Evolutionary conservation across 2,888 invertebrate species (phyloP).

Genomic region (Drosophila phalerata): DNA sequence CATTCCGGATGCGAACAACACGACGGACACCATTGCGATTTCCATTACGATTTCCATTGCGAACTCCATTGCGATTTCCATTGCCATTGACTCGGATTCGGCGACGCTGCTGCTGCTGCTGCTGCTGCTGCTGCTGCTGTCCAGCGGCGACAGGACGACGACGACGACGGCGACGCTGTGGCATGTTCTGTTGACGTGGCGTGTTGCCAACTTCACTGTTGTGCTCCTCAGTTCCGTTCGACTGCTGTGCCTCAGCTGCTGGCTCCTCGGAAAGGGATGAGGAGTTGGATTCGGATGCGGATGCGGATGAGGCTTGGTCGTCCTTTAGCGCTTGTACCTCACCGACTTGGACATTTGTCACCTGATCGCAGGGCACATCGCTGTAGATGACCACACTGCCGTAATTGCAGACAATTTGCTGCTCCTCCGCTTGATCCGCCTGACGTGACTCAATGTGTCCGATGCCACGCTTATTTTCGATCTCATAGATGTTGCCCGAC

Average conservation of each 20-base stretch:
- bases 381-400: slow-evolving; percentile 82
- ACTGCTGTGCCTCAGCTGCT: slow-evolving; percentile 8
- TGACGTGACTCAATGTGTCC: slow-evolving; percentile 78
- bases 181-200: slow-evolving; percentile 60
- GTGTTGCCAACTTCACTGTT: slow-evolving; percentile 22
- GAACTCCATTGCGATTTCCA: slow-evolving; percentile 9
- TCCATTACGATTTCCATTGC: slow-evolving; percentile 12
- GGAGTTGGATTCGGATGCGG: background rate
- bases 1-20: slow-evolving; percentile 16
- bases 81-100: slow-evolving; percentile 18
- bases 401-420: slow-evolving; percentile 78
- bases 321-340: slow-evolving; percentile 46
- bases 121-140: background rate
- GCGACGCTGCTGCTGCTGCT: slow-evolving; percentile 37
- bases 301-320: slow-evolving; percentile 1
- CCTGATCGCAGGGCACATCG: slow-evolving; percentile 78
- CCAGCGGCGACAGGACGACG: slow-evolving; percentile 26
- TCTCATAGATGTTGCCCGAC: slow-evolving; percentile 79
- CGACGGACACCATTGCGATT: slow-evolving; percentile 31
- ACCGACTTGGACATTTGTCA: slow-evolving; percentile 67
- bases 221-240: background rate
- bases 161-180: slow-evolving; percentile 42
- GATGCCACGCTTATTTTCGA: slow-evolving; percentile 69
- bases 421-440: slow-evolving; percentile 40
- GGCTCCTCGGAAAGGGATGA: slow-evolving; percentile 1